A percentile compares a stretch with the other conserved stretches of the same genome.
Evolutionary conservation across 2,888 invertebrate species (phyloP).

Genomic region (Eurytoma adleriae): DNA sequence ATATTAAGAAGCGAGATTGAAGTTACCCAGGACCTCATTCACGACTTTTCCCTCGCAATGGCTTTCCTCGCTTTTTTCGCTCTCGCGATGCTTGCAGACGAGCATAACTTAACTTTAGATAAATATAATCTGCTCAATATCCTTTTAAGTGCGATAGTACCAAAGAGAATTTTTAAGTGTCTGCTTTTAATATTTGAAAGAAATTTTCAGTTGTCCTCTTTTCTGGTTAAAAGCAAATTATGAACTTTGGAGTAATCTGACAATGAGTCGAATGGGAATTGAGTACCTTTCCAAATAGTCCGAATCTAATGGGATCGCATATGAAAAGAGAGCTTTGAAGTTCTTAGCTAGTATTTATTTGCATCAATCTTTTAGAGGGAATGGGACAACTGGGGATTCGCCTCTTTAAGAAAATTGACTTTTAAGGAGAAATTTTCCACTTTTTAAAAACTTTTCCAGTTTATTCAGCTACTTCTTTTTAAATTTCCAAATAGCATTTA

Average conservation of each 20-base stretch:
- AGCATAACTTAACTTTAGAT: neutral
- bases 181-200: no score
- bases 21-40: neutral
- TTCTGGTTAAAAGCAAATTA: neutral
- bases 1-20: conserved; percentile 4
- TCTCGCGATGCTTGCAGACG: neutral
- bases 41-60: neutral
- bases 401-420: conserved; percentile 5
- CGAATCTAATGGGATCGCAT: neutral
- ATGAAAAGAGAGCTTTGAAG: neutral
- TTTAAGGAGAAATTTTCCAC: neutral
- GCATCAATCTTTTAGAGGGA: neutral
- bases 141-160: neutral
- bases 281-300: no score
- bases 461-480: neutral
- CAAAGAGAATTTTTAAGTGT: neutral
- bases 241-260: neutral
- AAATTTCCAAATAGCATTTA: neutral
- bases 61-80: neutral
- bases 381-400: neutral
- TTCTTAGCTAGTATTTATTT: neutral
- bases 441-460: neutral
- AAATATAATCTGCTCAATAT: neutral
- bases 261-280: neutral
- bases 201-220: no score